Evolutionary conservation across 2,797 vertebrate species (phyloP), one percentile per base, ranked within the genome.

Genomic region (Chiroxiphia lanceolata): DNA sequence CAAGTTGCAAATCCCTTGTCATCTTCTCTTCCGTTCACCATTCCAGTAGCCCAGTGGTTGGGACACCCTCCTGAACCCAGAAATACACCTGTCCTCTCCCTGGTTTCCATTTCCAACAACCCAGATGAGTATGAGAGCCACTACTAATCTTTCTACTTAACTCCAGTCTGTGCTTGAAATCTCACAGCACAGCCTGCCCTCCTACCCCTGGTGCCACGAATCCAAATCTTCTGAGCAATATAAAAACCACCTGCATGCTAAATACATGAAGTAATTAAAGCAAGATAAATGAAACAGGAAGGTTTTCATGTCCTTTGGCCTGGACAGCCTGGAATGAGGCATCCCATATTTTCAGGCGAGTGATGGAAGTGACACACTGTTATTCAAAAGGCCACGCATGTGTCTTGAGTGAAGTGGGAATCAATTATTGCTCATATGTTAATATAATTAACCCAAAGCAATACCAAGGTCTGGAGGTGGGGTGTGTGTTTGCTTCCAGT

Each of bases 71-170:
- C 48, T 48, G 36, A 76, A 80, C 12, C 36, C 45, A 87, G 29
- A 81, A 75, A 54, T 29, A 15, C 1, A 68, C 9, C 31, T 64
- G 14, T 44, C 21, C n/a, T 75, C 40, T 56, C 59, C n/a, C 13
- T 20, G 18, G 13, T 36, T 69, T 33, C n/a, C 45, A 27, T 36
- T 50, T 50, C 47, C 7, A 21, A 51, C 71, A 92, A 44, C 40
- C n/a, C 40, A 60, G 10, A 34, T 1, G 1, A 91, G 3, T 14
- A 27, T 4, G 8, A 48, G 0, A 47, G 15, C 16, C 13, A 11
- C 8, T 54, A 15, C 42, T 50, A 5, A 14, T 63, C 64, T 42
- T 54, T 27, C 33, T 38, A 33, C 33, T 65, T 10, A 31, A n/a
- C 15, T n/a, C n/a, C 19, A 44, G 25, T 1, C 40, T 40, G 9